Base-by-base conservation (phyloP, 2,888 invertebrate species). In the Shargacucullia verbasci region DNA sequence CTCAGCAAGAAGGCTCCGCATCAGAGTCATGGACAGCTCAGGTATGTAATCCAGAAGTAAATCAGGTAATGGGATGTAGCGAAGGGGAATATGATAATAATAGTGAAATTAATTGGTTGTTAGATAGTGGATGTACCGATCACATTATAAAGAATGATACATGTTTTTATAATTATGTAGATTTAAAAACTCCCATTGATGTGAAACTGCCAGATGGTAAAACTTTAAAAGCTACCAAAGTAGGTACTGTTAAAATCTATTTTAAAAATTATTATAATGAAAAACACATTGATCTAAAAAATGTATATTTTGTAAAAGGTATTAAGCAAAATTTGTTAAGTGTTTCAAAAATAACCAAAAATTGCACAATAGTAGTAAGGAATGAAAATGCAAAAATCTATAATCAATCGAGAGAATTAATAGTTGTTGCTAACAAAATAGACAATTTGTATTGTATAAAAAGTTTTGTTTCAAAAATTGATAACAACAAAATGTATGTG, bases 301-400 rank as follows among this genome's bases (percentile, higher is more conserved):
- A 29, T 29, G 29, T 29, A 10, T 29, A 9, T 29, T 29, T 9
- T 29, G 29, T 29, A 29, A 29, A 29, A 29, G 29, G 10, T 29
- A 29, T 72, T 8, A 75, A 70, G 44, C 61, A 59, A 61, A 75
- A 73, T 54, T 64, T 74, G 37, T 59, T 70, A 34, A 73, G 71
- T 59, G 69, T 66, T 65, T 70, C 73, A 33, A 72, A 73, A 15
- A 70, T 76, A 57, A 71, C 63, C 9, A 59, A 59, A 13, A 74
- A 12, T 57, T 55, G 59, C 35, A 59, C 63, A n/a, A 49, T 40
- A 25, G 34, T 40, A 25, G 33, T 34, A 1, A 40, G 11, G 34
- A 46, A 69, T 52, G 55, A 58, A 59, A 53, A 47, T 59, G 62
- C 70, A 40, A 70, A 70, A 71, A 75, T 68, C 8, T 73, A 68